Evolutionary conservation across 2,888 invertebrate genomes (phyloP).

Genomic region (Polyploca ridens): DNA sequence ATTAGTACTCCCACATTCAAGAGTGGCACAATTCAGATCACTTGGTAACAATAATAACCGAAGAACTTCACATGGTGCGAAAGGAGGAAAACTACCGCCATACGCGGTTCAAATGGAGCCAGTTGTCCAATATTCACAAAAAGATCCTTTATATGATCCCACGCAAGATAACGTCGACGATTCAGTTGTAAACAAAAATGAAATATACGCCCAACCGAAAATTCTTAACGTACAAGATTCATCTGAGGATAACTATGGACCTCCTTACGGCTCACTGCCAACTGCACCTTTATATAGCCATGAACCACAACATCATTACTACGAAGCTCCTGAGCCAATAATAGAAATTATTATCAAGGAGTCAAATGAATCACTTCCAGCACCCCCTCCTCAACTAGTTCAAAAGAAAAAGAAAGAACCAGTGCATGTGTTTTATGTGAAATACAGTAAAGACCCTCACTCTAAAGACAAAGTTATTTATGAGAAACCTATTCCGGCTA

Average conservation of each 20-base stretch:
- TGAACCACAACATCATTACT: constrained; percentile 80
- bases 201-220: constrained; percentile 79
- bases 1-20: constrained; percentile 83
- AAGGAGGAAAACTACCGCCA: constrained; percentile 85
- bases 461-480: constrained; percentile 90
- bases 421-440: constrained; percentile 95
- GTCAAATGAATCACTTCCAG: constrained; percentile 91
- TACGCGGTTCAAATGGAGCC: constrained; percentile 93
- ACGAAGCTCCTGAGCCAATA: constrained; percentile 94
- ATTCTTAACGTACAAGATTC: constrained; percentile 77
- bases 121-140: constrained; percentile 90
- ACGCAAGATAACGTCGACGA: constrained; percentile 78
- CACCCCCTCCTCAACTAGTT: constrained; percentile 83
- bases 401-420: constrained; percentile 89
- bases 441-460: constrained; percentile 93
- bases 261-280: constrained; percentile 72
- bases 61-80: constrained; percentile 79
- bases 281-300: constrained; percentile 80
- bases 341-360: constrained; percentile 97
- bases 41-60: constrained; percentile 79
- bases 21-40: constrained; percentile 80
- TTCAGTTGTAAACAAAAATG: constrained; percentile 70
- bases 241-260: constrained; percentile 74
- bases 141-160: constrained; percentile 90
- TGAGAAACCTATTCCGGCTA: constrained; percentile 91